A percentile compares a stretch with the other conserved stretches of the same genome.
phyloP scores from a whole-genome alignment of 2,888 invertebrate genomes.

The Cotesia congregata region DNA sequence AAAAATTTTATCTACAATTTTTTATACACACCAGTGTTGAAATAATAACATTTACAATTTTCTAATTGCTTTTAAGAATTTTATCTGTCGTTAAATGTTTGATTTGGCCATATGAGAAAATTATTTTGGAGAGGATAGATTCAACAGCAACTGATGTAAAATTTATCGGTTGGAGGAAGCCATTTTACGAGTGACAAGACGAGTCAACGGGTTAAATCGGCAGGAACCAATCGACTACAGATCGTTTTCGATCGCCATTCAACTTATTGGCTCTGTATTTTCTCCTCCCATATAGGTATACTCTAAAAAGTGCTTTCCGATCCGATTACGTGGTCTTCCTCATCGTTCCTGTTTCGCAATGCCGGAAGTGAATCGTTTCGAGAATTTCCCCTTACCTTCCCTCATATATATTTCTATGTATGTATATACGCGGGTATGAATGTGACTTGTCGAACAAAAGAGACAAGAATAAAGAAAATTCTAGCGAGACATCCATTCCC shows the following conservation, averaged over 20 bases:
- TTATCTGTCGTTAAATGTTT: too few relatives aligned
- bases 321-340: constrained; percentile 53
- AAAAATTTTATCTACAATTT: too few relatives aligned
- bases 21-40: too few relatives aligned
- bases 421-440: not conserved
- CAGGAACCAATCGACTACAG: constrained; percentile 32
- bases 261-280: constrained; percentile 47
- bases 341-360: constrained; percentile 32
- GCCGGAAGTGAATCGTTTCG: constrained; percentile 51
- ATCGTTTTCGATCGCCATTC: constrained; percentile 31
- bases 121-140: not conserved
- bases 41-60: too few relatives aligned
- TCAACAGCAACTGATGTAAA: not conserved
- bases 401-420: not conserved
- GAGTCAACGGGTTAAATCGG: not conserved
- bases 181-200: not conserved
- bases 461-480: not conserved
- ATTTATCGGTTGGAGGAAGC: not conserved
- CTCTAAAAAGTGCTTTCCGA: constrained; percentile 52
- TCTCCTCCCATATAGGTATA: not conserved
- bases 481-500: not conserved
- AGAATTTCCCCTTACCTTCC: constrained; percentile 39
- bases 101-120: not conserved
- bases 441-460: not conserved
- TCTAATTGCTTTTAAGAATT: too few relatives aligned